Percentiles rank a stretch among this genome's conserved stretches.
These are phyloP conservation scores for Thecocarcelia acutangulata DNA, from an alignment of 2,888 invertebrate genomes.

Conservation along the genomic window DNA sequence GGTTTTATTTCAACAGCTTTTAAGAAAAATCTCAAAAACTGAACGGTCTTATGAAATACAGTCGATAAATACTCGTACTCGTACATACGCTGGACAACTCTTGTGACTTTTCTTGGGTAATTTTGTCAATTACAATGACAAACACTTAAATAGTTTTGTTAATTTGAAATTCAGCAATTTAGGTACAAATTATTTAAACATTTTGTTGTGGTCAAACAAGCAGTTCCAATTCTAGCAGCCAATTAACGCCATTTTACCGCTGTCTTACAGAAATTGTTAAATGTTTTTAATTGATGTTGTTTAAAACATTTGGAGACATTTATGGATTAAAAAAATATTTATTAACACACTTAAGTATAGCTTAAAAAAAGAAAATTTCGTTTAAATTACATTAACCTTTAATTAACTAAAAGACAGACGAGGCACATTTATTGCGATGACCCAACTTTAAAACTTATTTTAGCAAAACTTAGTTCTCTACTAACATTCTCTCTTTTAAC, in stretches of 20 bases:
- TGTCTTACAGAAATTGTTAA: conserved; percentile 49
- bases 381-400: no score
- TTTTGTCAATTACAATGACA: conserved; percentile 61
- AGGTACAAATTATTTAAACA: conserved; percentile 59
- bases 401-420: no score
- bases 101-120: conserved; percentile 44
- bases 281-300: conserved; percentile 32
- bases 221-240: conserved; percentile 49
- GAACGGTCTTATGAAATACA: conserved; percentile 20
- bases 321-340: not conserved
- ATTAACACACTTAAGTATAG: no score
- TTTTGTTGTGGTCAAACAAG: not conserved
- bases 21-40: conserved; percentile 24
- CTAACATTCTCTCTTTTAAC: no score
- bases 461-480: no score
- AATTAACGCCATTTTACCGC: conserved; percentile 57
- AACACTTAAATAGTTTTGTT: conserved; percentile 54
- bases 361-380: no score
- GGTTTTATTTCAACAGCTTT: conserved; percentile 38
- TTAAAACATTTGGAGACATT: conserved; percentile 7
- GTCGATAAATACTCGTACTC: not conserved
- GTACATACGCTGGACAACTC: not conserved
- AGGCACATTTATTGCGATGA: no score
- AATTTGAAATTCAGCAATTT: conserved; percentile 50
- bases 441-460: no score